Percentiles rank a stretch among this genome's conserved stretches.
Evolutionary conservation across 2,888 invertebrate species (phyloP).

Genomic region (Dasysyrphus tricinctus): DNA sequence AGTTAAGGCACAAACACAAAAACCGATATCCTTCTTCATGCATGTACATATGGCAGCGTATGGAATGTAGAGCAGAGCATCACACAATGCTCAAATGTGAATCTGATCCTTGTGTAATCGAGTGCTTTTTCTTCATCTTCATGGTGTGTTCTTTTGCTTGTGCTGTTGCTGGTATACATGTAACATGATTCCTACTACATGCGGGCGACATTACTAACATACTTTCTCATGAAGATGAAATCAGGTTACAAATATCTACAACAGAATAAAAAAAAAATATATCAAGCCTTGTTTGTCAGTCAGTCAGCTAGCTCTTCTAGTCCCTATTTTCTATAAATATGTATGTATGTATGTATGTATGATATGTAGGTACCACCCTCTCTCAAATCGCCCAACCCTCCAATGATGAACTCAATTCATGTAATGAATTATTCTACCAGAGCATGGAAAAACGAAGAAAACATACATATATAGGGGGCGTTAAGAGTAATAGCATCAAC

Average conservation of each 20-base stretch:
- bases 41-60: neutral
- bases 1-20: neutral
- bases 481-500: constrained; percentile 52
- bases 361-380: neutral
- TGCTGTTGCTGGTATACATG: constrained; percentile 32
- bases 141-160: constrained; percentile 5
- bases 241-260: constrained; percentile 73
- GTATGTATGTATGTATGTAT: neutral
- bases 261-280: constrained; percentile 16
- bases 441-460: constrained; percentile 23
- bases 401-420: constrained; percentile 72
- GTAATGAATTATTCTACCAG: constrained; percentile 64
- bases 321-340: neutral
- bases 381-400: constrained; percentile 33
- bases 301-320: neutral
- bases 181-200: constrained; percentile 32
- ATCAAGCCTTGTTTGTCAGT: constrained; percentile 25
- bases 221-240: constrained; percentile 59
- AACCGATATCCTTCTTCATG: constrained; percentile 16
- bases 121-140: constrained; percentile 30
- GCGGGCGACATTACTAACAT: constrained; percentile 62
- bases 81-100: constrained; percentile 24
- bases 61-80: constrained; percentile 41
- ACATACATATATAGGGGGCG: constrained; percentile 15
- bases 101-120: constrained; percentile 68